phyloP scores from a whole-genome alignment of 2,888 invertebrate species.

The Chymomyza fuscimana region DNA sequence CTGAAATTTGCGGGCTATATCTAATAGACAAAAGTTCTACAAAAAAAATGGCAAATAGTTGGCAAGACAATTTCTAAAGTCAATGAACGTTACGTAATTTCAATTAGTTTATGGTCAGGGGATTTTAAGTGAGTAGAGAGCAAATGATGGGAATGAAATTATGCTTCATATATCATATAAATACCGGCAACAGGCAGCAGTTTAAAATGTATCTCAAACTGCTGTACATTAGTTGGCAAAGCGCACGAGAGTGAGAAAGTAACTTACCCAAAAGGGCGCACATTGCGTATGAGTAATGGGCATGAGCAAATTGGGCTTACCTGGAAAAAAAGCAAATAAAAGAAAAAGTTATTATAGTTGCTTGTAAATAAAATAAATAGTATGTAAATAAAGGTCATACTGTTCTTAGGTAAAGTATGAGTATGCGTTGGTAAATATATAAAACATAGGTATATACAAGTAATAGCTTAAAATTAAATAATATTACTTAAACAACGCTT shows the following conservation, averaged over 20 bases:
- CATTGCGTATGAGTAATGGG: slow-evolving; percentile 1
- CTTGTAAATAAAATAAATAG: no score
- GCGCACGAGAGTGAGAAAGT: slow-evolving; percentile 16
- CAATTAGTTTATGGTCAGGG: slow-evolving; percentile 57
- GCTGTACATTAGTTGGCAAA: background rate
- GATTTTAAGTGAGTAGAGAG: slow-evolving; percentile 12
- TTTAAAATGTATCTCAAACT: background rate
- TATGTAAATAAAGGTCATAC: background rate
- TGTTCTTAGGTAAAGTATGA: no score
- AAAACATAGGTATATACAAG: no score
- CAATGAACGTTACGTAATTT: slow-evolving; percentile 75
- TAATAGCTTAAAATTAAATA: no score
- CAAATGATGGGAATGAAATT: slow-evolving; percentile 70
- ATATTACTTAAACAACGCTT: no score
- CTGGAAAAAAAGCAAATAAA: slow-evolving; percentile 35
- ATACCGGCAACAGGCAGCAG: background rate
- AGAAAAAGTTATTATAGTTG: background rate
- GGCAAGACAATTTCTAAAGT: slow-evolving; percentile 55
- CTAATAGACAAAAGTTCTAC: slow-evolving; percentile 62
- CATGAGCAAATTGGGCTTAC: slow-evolving; percentile 26
- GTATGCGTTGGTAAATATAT: no score
- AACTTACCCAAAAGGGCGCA: slow-evolving; percentile 48
- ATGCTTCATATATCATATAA: slow-evolving; percentile 47
- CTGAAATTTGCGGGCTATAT: slow-evolving; percentile 35
- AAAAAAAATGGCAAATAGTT: slow-evolving; percentile 36